A percentile compares a stretch with the other conserved stretches of the same genome.
These are phyloP conservation scores for Girardinichthys multiradiatus DNA, from an alignment of 2,113 vertebrate genomes.

Conservation along the genomic window DNA sequence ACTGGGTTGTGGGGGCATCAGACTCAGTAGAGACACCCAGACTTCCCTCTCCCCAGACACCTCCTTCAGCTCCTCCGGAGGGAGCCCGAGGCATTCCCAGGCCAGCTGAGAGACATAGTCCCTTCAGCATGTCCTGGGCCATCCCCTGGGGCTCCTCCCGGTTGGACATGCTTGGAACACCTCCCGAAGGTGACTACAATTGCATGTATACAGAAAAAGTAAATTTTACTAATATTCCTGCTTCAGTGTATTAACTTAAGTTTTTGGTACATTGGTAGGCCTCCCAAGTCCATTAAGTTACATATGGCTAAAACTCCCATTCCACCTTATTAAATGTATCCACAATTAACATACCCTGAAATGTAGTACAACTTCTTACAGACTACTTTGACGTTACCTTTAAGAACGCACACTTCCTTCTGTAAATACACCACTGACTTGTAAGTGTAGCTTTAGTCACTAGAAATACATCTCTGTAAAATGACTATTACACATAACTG, in stretches of 20 bases:
- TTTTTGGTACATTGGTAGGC: neutral
- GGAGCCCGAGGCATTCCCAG: too few species aligned
- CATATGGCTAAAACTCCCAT: constrained; percentile 1
- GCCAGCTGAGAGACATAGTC: too few species aligned
- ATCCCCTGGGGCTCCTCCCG: too few species aligned
- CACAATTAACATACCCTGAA: neutral
- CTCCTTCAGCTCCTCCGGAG: too few species aligned
- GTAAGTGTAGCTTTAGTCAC: neutral
- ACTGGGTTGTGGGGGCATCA: too few species aligned
- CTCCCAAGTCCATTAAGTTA: constrained; percentile 6
- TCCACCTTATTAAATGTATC: neutral
- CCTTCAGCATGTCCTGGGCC: too few species aligned
- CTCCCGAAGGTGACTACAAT: neutral
- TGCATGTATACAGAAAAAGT: neutral
- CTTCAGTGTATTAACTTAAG: neutral
- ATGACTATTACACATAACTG: neutral
- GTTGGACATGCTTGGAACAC: too few species aligned
- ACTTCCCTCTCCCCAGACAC: too few species aligned
- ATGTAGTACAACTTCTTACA: neutral
- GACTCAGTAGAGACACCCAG: too few species aligned
- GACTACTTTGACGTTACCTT: neutral
- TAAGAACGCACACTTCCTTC: neutral
- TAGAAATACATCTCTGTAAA: neutral
- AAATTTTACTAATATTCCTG: neutral
- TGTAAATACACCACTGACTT: neutral